Conservation (phyloP, 2,797 vertebrate species). For the Furcifer pardalis region DNA sequence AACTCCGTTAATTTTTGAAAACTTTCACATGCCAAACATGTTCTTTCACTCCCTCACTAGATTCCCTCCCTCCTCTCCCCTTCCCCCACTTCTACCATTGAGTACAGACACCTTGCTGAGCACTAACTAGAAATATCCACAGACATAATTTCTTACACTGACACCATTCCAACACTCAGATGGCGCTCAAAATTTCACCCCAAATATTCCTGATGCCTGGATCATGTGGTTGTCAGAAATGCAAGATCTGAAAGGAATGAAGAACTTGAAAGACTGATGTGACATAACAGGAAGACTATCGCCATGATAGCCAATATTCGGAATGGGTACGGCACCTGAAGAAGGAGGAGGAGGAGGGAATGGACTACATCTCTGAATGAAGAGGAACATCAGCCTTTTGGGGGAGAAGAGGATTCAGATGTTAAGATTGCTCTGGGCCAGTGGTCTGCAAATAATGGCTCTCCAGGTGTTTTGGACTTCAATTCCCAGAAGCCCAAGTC, state of each 20-base stretch:
- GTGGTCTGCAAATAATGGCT: too few relatives aligned
- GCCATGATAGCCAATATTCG: too few relatives aligned
- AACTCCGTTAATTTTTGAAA: conserved; percentile 77
- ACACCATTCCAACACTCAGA: conserved; percentile 64
- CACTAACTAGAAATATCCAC: conserved; percentile 57
- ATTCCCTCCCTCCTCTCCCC: background rate
- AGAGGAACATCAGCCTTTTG: background rate
- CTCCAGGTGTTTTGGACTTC: too few relatives aligned
- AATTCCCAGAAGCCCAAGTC: too few relatives aligned
- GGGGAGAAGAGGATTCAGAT: too few relatives aligned
- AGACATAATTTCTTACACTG: conserved; percentile 60
- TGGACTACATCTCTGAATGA: background rate
- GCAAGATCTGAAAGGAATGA: background rate
- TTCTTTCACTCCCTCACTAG: background rate
- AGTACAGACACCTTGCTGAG: conserved; percentile 58
- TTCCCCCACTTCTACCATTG: conserved; percentile 19
- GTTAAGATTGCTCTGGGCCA: too few relatives aligned
- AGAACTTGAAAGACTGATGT: too few relatives aligned
- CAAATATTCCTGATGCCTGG: conserved; percentile 38
- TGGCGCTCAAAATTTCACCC: conserved; percentile 61
- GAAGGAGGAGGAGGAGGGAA: too few relatives aligned
- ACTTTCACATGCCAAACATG: conserved; percentile 74
- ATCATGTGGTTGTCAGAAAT: too few relatives aligned
- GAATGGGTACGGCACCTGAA: too few relatives aligned
- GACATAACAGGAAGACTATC: too few relatives aligned